Conservation (phyloP, 1,140 invertebrate genomes). For the Drosophila sturtevanti region DNA sequence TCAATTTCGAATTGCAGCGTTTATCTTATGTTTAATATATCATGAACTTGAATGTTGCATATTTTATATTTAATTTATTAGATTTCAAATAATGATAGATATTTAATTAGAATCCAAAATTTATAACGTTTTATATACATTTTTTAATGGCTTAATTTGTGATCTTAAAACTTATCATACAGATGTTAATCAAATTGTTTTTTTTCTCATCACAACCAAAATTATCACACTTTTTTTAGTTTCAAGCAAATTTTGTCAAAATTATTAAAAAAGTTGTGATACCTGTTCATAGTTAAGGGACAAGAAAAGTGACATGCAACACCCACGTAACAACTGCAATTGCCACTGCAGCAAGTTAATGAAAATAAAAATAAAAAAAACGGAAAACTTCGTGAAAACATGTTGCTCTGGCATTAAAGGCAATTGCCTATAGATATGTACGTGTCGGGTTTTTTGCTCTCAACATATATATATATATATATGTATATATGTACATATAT, state of each 20-base stretch:
- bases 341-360: conserved; percentile 17
- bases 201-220: too few relatives aligned
- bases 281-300: background rate
- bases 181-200: too few relatives aligned
- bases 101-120: too few relatives aligned
- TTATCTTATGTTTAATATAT: too few relatives aligned
- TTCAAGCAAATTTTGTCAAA: background rate
- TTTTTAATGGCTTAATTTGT: too few relatives aligned
- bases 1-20: too few relatives aligned
- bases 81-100: too few relatives aligned
- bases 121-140: too few relatives aligned
- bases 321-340: conserved; percentile 34
- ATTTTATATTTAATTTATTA: too few relatives aligned
- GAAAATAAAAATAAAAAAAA: conserved; percentile 8
- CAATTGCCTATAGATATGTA: conserved; percentile 11
- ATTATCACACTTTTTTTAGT: background rate
- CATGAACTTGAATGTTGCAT: too few relatives aligned
- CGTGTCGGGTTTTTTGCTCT: background rate
- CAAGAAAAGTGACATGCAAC: conserved; percentile 26
- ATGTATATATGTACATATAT: conserved; percentile 16
- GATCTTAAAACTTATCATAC: too few relatives aligned
- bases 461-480: conserved; percentile 12
- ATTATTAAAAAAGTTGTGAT: background rate
- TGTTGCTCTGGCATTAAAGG: conserved; percentile 13
- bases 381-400: conserved; percentile 22